Base-by-base conservation (phyloP, 1,140 invertebrate species). In the Hormaphis cornu region DNA sequence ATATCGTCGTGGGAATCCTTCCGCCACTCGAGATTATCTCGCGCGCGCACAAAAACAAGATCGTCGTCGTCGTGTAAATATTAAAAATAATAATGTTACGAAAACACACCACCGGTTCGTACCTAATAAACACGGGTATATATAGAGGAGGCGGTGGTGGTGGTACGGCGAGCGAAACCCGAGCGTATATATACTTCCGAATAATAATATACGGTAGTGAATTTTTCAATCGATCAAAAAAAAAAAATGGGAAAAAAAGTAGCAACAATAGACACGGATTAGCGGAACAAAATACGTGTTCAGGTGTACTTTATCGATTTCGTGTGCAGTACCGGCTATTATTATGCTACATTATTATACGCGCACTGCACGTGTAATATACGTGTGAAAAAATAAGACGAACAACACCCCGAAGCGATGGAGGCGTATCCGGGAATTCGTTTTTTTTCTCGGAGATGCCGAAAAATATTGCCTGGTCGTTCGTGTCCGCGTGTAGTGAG, bases 111-210 rank as follows among this genome's bases (percentile, higher is more conserved):
- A 20, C 12, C 42, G 7, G 42, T 14, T 7, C 42, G 42, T n/a
- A n/a, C n/a, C n/a, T n/a, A n/a, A n/a, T n/a, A n/a, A n/a, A n/a
- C n/a, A n/a, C n/a, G n/a, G n/a, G n/a, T n/a, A n/a, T n/a, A n/a
- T n/a, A n/a, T n/a, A n/a, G n/a, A n/a, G 42, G 42, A 6, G 42
- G 42, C 12, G 42, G 42, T 46, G 18, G 18, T 46, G 18, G 42
- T n/a, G 42, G 12, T 46, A 46, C 16, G 42, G 6, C 35, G 44
- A 48, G 59, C 33, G 61, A 46, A 66, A 66, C 61, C 22, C 42
- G 61, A 66, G 61, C n/a, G n/a, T n/a, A n/a, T n/a, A n/a, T n/a
- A n/a, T 66, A 66, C 61, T 66, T 66, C 61, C 61, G 61, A 66
- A 48, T 33, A 12, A 48, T n/a, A n/a, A n/a, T n/a, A n/a, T n/a